A percentile compares a stretch with the other conserved stretches of the same genome.
phyloP scores from a whole-genome alignment of 2,113 vertebrate species.

The Entelurus aequoreus region DNA sequence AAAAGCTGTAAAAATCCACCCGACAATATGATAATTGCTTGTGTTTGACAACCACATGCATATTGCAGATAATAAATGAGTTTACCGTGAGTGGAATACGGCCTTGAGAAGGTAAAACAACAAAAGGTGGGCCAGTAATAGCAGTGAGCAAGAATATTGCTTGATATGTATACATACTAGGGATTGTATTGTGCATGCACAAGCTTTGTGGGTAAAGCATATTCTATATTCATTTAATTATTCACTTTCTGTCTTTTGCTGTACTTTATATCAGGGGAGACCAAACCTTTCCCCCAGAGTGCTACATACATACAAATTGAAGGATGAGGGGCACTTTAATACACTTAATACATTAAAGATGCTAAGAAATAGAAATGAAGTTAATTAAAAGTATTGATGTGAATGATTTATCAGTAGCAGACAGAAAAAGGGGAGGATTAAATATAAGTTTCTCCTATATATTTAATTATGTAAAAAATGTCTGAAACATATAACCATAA shows the following conservation, averaged over 20 bases:
- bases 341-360: too few relatives aligned
- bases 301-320: too few relatives aligned
- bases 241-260: neutral
- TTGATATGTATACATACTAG: neutral
- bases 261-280: too few relatives aligned
- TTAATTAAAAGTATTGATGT: too few relatives aligned
- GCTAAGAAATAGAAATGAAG: too few relatives aligned
- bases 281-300: too few relatives aligned
- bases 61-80: slow-evolving; percentile 5
- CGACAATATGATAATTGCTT: neutral
- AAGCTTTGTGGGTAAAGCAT: neutral
- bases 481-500: too few relatives aligned
- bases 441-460: too few relatives aligned
- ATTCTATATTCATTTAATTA: neutral
- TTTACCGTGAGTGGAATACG: neutral
- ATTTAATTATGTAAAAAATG: too few relatives aligned
- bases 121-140: neutral
- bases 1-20: neutral
- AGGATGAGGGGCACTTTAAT: too few relatives aligned
- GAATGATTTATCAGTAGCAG: too few relatives aligned
- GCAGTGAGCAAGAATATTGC: neutral
- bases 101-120: slow-evolving; percentile 2
- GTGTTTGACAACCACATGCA: neutral
- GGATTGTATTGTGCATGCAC: neutral
- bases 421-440: too few relatives aligned